Percentiles rank a stretch among this genome's conserved stretches.
These are phyloP conservation scores for Oryzias curvinotus DNA, from an alignment of 2,113 vertebrate species.

Conservation along the genomic window DNA sequence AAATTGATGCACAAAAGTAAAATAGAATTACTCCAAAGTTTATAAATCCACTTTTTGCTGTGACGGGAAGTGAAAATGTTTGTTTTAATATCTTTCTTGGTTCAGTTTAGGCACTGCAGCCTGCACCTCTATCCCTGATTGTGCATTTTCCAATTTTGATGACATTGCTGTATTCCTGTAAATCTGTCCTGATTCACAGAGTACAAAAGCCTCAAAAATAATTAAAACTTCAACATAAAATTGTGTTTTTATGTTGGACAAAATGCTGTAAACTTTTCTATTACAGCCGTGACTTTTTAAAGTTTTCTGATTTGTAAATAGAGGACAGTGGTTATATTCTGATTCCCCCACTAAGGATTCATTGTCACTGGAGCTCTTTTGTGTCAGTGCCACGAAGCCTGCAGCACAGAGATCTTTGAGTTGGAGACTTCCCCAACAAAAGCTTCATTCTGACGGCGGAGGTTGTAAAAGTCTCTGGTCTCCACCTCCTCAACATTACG, in stretches of 20 bases:
- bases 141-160: background rate
- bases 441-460: slow-evolving; percentile 50
- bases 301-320: too few species aligned
- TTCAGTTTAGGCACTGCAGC: background rate
- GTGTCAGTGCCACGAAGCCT: slow-evolving; percentile 14
- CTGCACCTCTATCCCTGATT: background rate
- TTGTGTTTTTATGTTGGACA: background rate
- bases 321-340: too few species aligned
- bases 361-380: slow-evolving; percentile 23
- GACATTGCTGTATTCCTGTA: too few species aligned
- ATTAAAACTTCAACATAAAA: background rate
- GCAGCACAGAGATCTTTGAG: slow-evolving; percentile 11
- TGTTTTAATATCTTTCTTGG: too few species aligned
- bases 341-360: background rate
- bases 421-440: slow-evolving; percentile 50
- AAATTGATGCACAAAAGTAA: too few species aligned
- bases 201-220: background rate
- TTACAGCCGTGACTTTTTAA: too few species aligned
- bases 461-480: slow-evolving; percentile 36
- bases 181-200: too few species aligned
- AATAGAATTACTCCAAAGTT: too few species aligned
- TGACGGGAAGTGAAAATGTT: too few species aligned
- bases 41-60: too few species aligned
- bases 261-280: too few species aligned
- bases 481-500: slow-evolving; percentile 50